phyloP scores from a whole-genome alignment of 2,113 vertebrate genomes.

The Cephalopterus ornatus region DNA sequence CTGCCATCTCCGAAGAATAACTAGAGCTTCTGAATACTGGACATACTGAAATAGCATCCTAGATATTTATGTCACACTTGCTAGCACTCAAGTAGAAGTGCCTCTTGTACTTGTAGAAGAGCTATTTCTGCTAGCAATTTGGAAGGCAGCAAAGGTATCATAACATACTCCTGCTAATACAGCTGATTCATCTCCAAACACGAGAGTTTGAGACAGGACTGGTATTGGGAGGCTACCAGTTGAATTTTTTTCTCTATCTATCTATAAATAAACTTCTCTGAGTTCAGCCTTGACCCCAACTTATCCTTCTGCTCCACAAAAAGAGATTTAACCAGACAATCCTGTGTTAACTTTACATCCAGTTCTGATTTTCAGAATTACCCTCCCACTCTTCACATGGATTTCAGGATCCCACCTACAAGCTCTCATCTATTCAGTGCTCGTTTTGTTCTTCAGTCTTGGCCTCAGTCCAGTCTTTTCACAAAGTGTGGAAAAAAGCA shows the following conservation, averaged over 20 bases:
- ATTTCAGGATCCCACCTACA: slow-evolving; percentile 62
- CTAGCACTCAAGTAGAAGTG: background rate
- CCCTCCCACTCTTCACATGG: slow-evolving; percentile 56
- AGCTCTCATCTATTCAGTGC: slow-evolving; percentile 54
- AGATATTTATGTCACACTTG: background rate
- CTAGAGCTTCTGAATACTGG: background rate
- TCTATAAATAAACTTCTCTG: background rate
- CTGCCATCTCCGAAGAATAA: background rate
- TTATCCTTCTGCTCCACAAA: background rate
- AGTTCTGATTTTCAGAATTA: slow-evolving; percentile 55
- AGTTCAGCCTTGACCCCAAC: background rate
- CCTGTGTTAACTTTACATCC: slow-evolving; percentile 33
- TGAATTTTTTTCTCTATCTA: background rate
- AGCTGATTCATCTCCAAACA: background rate
- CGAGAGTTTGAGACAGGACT: background rate
- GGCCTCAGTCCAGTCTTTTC: slow-evolving; percentile 53
- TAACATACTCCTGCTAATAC: background rate
- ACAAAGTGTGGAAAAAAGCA: background rate
- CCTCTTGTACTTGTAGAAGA: background rate
- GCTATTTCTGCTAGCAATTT: background rate
- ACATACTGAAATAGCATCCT: background rate
- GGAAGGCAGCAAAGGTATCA: slow-evolving; percentile 4
- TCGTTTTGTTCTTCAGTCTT: slow-evolving; percentile 57
- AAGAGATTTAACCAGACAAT: slow-evolving; percentile 4
- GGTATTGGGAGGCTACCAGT: background rate